Evolutionary conservation across 2,113 vertebrate genomes (phyloP), one percentile per base, ranked within the genome.

Genomic region (Natator depressus): DNA sequence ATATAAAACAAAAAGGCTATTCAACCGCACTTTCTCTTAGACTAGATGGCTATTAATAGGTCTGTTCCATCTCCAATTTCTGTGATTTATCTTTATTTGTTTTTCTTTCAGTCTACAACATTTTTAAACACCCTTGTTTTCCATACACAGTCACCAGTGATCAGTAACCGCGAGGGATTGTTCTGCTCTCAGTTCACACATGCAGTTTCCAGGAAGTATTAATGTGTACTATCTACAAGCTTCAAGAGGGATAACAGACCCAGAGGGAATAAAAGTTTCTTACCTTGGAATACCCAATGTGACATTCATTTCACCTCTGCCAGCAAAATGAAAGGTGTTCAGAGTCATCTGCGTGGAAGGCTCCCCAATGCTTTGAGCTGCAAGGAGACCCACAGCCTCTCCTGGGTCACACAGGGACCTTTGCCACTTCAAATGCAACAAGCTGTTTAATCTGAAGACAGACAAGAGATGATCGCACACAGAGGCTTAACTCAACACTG

Each of bases 341-440:
- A 99, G 99, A 54, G 99, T 99, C 99, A 99, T 99, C 98, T 99
- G 99, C 10, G 99, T 99, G 94, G 99, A 99, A 49, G 99, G 99
- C 31, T 99, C 99, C 0, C 99, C 99, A 8, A 99, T 99, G 95
- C 99, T 99, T 98, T 99, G 99, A 90, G 99, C 99, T 1, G 99
- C 99, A 94, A 99, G 98, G 57, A 99, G 98, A 25, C 99, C 99
- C 91, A 99, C 99, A 0, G 99, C 99, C 93, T 99, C 99, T 1
- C 99, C 99, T 0, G 99, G 99, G 81, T 99, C 99, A 93, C 99
- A 99, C 8, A 99, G 98, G 0, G 99, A 98, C 8, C 99, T 98
- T 97, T 99, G 99, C 99, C 99, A 99, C 97, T 99, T 99, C 19
- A 99, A 98, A 95, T 98, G 98, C 83, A 99, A 93, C 94, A 99